Percentiles rank a stretch among this genome's conserved stretches.
Conservation (phyloP, 2,113 vertebrate genomes). For the Dicaeum eximium region DNA sequence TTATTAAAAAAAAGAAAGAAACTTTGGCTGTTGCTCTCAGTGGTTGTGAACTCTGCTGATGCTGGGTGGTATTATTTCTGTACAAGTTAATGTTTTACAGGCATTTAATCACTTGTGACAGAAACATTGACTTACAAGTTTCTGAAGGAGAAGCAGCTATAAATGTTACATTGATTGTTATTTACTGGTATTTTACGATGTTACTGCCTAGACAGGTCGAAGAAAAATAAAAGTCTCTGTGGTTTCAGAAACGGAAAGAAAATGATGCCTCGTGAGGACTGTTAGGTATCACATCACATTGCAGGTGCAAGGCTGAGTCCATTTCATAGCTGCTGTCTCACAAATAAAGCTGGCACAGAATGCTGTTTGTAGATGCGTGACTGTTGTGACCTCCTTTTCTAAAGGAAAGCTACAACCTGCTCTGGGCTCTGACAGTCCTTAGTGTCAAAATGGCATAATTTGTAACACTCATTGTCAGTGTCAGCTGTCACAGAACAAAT, state of each 20-base stretch:
- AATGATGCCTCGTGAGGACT: not conserved
- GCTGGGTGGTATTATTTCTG: not conserved
- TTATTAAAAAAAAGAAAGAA: not conserved
- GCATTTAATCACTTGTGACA: not conserved
- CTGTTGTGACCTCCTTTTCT: not conserved
- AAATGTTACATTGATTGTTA: not conserved
- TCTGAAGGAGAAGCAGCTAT: not conserved
- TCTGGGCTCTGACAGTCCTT: not conserved
- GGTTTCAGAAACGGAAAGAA: not conserved
- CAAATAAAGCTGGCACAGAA: not conserved
- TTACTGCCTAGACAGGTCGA: not conserved
- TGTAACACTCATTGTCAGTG: not conserved
- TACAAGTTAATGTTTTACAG: constrained; percentile 1
- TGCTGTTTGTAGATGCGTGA: accelerated
- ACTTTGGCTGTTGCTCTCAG: not conserved
- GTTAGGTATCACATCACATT: not conserved
- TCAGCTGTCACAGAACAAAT: not conserved
- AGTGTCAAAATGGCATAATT: not conserved
- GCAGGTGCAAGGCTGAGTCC: not conserved
- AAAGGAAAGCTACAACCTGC: not conserved
- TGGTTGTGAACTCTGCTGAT: not conserved
- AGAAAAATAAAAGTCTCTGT: not conserved
- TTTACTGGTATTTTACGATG: not conserved
- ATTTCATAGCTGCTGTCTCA: not conserved
- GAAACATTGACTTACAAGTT: not conserved